Percentiles rank a stretch among this genome's conserved stretches.
These are phyloP conservation scores for Dynastes tityus DNA, from an alignment of 2,888 invertebrate genomes.

Conservation along the genomic window DNA sequence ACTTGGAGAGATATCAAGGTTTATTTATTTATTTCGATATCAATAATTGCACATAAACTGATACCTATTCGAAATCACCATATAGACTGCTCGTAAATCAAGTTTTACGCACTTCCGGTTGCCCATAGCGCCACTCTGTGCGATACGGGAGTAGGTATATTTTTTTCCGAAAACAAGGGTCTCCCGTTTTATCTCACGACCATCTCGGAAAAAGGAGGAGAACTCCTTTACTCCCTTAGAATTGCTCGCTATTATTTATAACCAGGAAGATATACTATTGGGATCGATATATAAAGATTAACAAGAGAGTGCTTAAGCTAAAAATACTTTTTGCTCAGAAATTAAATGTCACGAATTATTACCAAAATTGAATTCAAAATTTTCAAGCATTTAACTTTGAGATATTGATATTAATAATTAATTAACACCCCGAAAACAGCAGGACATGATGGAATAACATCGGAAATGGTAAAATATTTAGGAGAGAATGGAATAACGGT, in stretches of 20 bases:
- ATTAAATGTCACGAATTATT: no score
- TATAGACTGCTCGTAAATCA: constrained; percentile 64
- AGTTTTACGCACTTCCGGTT: constrained; percentile 66
- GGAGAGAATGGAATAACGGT: no score
- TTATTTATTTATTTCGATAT: constrained; percentile 46
- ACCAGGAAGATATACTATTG: not conserved
- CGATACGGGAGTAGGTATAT: constrained; percentile 55
- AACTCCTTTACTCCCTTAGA: not conserved
- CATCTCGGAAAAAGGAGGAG: constrained; percentile 40
- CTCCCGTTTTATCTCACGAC: constrained; percentile 57
- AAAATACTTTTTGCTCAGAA: no score
- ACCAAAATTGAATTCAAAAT: no score
- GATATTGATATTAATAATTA: no score
- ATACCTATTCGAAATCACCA: constrained; percentile 64
- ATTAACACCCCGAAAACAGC: no score
- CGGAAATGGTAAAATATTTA: no score
- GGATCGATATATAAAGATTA: constrained; percentile 1
- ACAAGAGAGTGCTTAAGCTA: no score
- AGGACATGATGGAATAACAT: no score
- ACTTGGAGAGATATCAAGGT: constrained; percentile 30
- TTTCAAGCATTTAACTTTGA: no score
- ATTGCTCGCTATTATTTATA: constrained; percentile 20
- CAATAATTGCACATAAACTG: constrained; percentile 60
- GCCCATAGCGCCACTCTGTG: constrained; percentile 56
- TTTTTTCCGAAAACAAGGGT: constrained; percentile 62